Conservation (phyloP, 1,140 invertebrate genomes). For the Pseudomyrmex flavicornis region DNA sequence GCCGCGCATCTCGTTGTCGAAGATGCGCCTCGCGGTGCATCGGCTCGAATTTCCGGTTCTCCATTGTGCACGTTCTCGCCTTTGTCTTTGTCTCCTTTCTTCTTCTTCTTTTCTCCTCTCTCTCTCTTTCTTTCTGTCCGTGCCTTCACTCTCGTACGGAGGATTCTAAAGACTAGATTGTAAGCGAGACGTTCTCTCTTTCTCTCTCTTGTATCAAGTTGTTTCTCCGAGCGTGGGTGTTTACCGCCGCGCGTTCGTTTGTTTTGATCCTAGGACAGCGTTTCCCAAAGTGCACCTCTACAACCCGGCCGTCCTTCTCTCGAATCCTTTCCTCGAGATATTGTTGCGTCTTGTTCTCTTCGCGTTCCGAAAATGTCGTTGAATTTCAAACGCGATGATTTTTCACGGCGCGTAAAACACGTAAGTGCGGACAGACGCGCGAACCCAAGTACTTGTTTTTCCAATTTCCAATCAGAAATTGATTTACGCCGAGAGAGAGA, state of each 20-base stretch:
- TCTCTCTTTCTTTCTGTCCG: slow-evolving; percentile 28
- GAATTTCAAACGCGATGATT: not conserved
- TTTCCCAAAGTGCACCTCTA: slow-evolving; percentile 63
- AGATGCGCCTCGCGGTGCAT: slow-evolving; percentile 68
- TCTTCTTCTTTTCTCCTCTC: slow-evolving; percentile 29
- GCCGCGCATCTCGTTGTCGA: slow-evolving; percentile 60
- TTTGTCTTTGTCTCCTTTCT: slow-evolving; percentile 44
- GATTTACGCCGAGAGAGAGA: too few species aligned
- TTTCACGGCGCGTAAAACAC: too few species aligned
- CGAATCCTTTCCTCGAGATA: slow-evolving; percentile 13
- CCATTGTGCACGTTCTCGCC: slow-evolving; percentile 75
- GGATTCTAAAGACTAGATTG: slow-evolving; percentile 79
- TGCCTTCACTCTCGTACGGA: slow-evolving; percentile 56
- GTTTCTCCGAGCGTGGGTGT: slow-evolving; percentile 76
- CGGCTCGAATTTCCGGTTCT: slow-evolving; percentile 80
- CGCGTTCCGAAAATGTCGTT: not conserved
- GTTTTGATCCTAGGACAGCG: slow-evolving; percentile 69
- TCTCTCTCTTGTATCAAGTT: slow-evolving; percentile 77
- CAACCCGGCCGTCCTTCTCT: not conserved
- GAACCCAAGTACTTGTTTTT: too few species aligned
- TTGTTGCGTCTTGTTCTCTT: not conserved
- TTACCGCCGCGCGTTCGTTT: slow-evolving; percentile 54
- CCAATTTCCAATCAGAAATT: too few species aligned
- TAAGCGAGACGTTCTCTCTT: slow-evolving; percentile 74
- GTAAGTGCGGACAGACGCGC: too few species aligned